These are phyloP conservation scores for Trinorchestia longiramus DNA, from an alignment of 1,140 invertebrate genomes.

Conservation along the genomic window DNA sequence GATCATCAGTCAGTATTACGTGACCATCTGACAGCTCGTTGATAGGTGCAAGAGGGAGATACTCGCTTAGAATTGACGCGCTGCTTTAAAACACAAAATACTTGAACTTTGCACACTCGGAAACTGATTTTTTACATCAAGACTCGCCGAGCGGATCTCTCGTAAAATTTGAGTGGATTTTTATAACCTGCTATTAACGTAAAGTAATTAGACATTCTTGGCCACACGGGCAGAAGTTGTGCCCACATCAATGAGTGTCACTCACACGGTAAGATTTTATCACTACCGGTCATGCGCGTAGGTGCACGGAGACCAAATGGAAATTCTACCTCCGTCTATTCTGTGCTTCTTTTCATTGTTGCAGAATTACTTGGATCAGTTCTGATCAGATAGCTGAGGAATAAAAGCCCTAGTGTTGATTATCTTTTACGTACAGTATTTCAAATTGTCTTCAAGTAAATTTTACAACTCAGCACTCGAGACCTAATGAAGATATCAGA, in stretches of 20 bases:
- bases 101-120: not conserved
- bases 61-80: not conserved
- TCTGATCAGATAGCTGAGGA: not conserved
- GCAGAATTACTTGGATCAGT: not conserved
- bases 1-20: not conserved
- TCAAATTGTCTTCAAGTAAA: not conserved
- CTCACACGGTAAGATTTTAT: not conserved
- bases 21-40: not conserved
- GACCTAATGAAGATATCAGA: not conserved
- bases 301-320: not conserved
- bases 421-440: not conserved
- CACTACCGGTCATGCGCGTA: not conserved
- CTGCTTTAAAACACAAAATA: not conserved
- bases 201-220: not conserved
- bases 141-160: not conserved
- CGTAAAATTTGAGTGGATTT: not conserved
- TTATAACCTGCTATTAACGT: not conserved
- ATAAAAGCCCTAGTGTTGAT: not conserved
- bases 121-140: not conserved
- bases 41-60: not conserved
- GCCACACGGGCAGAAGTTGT: not conserved
- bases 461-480: not conserved
- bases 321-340: not conserved
- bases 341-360: not conserved
- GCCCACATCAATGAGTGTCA: not conserved